Percentiles rank a stretch among this genome's conserved stretches.
These are phyloP conservation scores for Leptodactylus fallax DNA, from an alignment of 2,797 vertebrate species.

Conservation along the genomic window DNA sequence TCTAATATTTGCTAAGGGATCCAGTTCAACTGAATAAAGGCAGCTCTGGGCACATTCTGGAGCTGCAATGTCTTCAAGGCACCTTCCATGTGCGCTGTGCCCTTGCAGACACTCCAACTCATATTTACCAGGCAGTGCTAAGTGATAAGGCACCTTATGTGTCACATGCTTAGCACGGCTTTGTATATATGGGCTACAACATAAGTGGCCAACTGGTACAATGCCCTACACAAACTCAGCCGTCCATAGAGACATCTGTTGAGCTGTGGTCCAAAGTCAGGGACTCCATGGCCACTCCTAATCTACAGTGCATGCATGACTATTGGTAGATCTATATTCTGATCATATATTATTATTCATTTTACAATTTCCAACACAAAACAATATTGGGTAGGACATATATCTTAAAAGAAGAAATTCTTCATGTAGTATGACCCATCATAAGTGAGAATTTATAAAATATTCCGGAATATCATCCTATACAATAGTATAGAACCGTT, in stretches of 20 bases:
- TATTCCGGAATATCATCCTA: no score
- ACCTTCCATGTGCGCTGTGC: conserved; percentile 75
- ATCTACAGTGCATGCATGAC: neutral
- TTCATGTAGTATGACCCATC: no score
- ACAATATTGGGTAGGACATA: no score
- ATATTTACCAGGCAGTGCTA: conserved; percentile 41
- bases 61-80: conserved; percentile 77
- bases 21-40: conserved; percentile 71
- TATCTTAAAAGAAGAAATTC: no score
- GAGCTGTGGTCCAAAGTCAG: neutral
- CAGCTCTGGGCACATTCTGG: conserved; percentile 79
- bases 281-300: neutral
- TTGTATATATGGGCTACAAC: conserved; percentile 26
- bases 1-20: conserved; percentile 62
- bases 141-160: conserved; percentile 33
- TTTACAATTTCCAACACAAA: neutral
- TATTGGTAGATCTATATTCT: neutral
- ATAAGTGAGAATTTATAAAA: neutral
- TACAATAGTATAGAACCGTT: neutral
- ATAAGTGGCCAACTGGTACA: neutral
- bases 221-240: neutral
- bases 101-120: conserved; percentile 52
- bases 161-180: conserved; percentile 24
- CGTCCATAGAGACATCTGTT: neutral
- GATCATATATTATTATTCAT: neutral